A percentile compares a stretch with the other conserved stretches of the same genome.
phyloP scores from a whole-genome alignment of 2,113 vertebrate genomes.

The Anser cygnoides region DNA sequence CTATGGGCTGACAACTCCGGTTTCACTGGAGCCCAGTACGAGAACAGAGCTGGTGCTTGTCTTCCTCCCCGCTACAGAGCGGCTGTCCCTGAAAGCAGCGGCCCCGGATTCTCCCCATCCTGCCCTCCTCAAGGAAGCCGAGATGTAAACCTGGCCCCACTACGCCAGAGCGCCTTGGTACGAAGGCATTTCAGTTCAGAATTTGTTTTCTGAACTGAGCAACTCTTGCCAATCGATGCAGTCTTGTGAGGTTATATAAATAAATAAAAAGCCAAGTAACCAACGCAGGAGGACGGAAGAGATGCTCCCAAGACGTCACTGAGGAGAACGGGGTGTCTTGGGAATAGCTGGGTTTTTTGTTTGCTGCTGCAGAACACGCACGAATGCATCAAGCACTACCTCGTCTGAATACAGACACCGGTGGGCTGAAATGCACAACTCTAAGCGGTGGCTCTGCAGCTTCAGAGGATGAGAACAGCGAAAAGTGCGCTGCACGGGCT shows the following conservation, averaged over 20 bases:
- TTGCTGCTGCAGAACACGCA: background rate
- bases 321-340: rapidly evolving
- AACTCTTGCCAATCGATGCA: background rate
- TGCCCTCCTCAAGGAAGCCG: background rate
- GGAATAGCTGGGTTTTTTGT: background rate
- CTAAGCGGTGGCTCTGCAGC: background rate
- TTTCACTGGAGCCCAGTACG: rapidly evolving
- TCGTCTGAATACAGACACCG: rapidly evolving
- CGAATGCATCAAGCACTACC: background rate
- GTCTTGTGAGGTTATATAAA: background rate
- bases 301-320: background rate
- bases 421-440: background rate
- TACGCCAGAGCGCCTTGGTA: background rate
- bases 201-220: background rate
- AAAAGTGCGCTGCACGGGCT: background rate
- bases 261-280: background rate
- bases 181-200: background rate
- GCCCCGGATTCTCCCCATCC: background rate
- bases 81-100: background rate
- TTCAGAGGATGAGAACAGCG: background rate
- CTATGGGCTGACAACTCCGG: background rate
- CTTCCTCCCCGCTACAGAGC: background rate
- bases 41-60: background rate
- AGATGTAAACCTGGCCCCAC: background rate
- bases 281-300: background rate